Percentiles rank a stretch among this genome's conserved stretches.
These are phyloP conservation scores for Myotis myotis DNA, from an alignment of 2,797 vertebrate genomes.

Conservation along the genomic window DNA sequence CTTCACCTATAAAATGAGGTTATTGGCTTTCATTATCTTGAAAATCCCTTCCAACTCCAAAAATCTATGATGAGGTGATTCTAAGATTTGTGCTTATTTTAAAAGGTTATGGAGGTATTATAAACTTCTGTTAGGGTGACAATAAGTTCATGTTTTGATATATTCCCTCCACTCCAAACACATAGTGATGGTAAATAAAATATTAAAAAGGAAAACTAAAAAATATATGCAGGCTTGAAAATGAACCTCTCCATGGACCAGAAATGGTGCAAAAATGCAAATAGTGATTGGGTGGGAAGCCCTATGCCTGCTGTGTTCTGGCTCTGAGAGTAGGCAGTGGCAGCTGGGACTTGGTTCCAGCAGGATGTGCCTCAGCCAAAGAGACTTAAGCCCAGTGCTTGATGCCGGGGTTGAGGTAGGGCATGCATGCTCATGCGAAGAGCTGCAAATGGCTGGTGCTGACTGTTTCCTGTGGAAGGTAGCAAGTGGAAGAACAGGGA, in stretches of 20 bases:
- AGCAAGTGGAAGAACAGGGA: neutral
- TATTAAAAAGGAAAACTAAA: constrained; percentile 41
- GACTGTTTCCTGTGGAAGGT: neutral
- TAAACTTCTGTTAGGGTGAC: constrained; percentile 19
- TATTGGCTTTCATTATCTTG: constrained; percentile 46
- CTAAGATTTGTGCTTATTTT: constrained; percentile 43
- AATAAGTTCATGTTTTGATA: constrained; percentile 28
- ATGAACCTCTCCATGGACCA: constrained; percentile 34
- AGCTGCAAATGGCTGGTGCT: neutral
- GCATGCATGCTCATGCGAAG: neutral
- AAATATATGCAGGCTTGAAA: constrained; percentile 10
- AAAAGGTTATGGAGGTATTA: constrained; percentile 17
- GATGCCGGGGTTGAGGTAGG: neutral
- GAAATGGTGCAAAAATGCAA: constrained; percentile 46
- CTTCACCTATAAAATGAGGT: constrained; percentile 52
- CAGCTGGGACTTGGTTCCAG: neutral
- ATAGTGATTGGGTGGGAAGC: neutral
- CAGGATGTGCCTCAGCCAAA: neutral
- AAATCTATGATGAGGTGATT: constrained; percentile 32
- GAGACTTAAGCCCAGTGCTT: neutral
- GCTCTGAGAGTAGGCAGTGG: neutral
- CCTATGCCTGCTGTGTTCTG: constrained; percentile 38
- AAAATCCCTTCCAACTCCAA: constrained; percentile 22
- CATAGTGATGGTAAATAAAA: constrained; percentile 53
- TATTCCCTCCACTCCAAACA: constrained; percentile 5